phyloP scores from a whole-genome alignment of 2,797 vertebrate genomes.

The Myotis planiceps region DNA sequence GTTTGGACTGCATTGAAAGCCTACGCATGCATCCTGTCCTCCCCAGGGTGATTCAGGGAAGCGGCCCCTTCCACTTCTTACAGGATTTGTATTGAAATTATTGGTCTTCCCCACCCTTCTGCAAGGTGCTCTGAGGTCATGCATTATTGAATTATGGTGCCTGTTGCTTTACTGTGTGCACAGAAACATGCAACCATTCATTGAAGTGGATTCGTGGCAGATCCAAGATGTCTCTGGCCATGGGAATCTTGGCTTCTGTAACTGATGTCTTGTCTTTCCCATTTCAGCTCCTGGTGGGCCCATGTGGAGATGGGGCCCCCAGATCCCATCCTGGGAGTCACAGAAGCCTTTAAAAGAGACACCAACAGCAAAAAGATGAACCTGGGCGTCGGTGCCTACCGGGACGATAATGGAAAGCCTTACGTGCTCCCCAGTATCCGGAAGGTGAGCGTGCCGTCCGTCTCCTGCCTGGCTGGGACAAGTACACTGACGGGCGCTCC shows the following conservation, averaged over 20 bases:
- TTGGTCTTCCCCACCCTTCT: not conserved
- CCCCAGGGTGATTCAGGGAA: not conserved
- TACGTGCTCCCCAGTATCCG: constrained; percentile 95
- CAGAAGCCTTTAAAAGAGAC: constrained; percentile 96
- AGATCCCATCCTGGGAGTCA: constrained; percentile 97
- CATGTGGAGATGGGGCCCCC: constrained; percentile 98
- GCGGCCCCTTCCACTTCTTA: not conserved
- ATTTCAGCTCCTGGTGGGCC: constrained; percentile 96
- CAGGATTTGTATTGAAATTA: not conserved
- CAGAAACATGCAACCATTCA: not conserved
- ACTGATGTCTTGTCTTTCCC: constrained; percentile 17
- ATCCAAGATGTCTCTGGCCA: not conserved
- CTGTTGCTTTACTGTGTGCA: not conserved
- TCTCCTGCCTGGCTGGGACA: not conserved
- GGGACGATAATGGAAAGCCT: constrained; percentile 96
- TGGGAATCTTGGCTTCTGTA: not conserved
- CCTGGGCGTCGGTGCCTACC: constrained; percentile 97
- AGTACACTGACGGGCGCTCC: not conserved
- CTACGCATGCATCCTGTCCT: not conserved
- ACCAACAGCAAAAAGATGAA: constrained; percentile 98
- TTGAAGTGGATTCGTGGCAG: not conserved
- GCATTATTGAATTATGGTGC: not conserved
- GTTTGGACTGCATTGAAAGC: not conserved
- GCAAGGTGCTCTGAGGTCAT: not conserved
- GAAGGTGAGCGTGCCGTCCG: constrained; percentile 89